Conservation (phyloP, 92 coral and sea anemone genomes). For the Virgularia gustaviana region DNA sequence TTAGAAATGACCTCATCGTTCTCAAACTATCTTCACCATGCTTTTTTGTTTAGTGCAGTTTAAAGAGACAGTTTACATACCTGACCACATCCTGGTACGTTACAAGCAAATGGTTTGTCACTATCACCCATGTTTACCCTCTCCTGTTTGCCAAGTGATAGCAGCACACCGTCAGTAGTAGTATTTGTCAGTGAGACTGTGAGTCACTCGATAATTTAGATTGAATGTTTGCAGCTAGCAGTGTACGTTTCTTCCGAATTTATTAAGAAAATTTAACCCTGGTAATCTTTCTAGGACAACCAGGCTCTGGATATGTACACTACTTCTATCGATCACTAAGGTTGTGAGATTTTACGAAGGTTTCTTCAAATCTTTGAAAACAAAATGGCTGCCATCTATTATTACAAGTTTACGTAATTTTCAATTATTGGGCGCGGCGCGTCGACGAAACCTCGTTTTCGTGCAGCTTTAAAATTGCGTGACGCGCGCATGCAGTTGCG, state of each 20-base stretch:
- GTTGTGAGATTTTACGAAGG: neutral
- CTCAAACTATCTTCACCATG: constrained; percentile 21
- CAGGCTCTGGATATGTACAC: neutral
- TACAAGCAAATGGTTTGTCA: constrained; percentile 95
- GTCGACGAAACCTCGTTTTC: constrained; percentile 14
- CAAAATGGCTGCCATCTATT: constrained; percentile 15
- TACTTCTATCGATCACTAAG: neutral
- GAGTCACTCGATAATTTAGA: too few species aligned
- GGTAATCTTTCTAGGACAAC: constrained; percentile 17
- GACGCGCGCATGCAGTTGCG: too few species aligned
- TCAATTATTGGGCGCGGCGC: neutral
- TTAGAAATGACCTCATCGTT: constrained; percentile 92
- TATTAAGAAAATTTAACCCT: too few species aligned
- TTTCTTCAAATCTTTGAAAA: neutral
- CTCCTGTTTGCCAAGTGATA: too few species aligned
- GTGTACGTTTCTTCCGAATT: too few species aligned
- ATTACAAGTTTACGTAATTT: constrained; percentile 25
- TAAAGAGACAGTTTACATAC: constrained; percentile 41
- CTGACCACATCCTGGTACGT: constrained; percentile 90
- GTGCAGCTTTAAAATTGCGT: neutral
- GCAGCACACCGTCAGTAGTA: too few species aligned
- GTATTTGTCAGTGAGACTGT: too few species aligned
- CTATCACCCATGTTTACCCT: constrained; percentile 89
- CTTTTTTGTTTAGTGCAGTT: constrained; percentile 13
- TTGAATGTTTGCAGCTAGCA: too few species aligned